Conservation (phyloP, 2,797 vertebrate species). For the Arnoldichthys spilopterus region DNA sequence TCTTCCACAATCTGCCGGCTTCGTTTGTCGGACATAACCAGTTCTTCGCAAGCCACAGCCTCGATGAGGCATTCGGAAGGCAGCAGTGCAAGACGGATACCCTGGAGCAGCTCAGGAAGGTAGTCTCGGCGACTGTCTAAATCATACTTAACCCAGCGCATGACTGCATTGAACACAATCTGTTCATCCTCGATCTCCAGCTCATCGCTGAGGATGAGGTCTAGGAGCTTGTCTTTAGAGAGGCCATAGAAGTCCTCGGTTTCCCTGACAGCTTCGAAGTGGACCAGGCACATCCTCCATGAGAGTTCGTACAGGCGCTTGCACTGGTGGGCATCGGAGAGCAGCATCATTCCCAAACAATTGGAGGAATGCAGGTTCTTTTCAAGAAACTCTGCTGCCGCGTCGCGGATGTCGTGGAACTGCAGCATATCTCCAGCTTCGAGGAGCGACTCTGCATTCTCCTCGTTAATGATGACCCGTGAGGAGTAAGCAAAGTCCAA, state of each 20-base stretch:
- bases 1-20: slow-evolving; percentile 87
- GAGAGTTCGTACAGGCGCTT: slow-evolving; percentile 89
- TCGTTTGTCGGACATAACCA: slow-evolving; percentile 85
- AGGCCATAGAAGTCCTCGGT: slow-evolving; percentile 90
- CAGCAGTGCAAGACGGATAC: slow-evolving; percentile 88
- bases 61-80: slow-evolving; percentile 88
- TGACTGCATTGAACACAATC: slow-evolving; percentile 87
- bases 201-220: slow-evolving; percentile 92
- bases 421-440: slow-evolving; percentile 95
- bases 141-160: slow-evolving; percentile 90
- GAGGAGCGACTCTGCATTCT: slow-evolving; percentile 91
- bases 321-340: slow-evolving; percentile 95
- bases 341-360: slow-evolving; percentile 93
- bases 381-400: slow-evolving; percentile 91
- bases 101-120: slow-evolving; percentile 86
- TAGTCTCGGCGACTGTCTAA: slow-evolving; percentile 79
- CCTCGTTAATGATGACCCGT: slow-evolving; percentile 90
- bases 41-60: slow-evolving; percentile 85
- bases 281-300: slow-evolving; percentile 92
- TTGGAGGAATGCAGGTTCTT: slow-evolving; percentile 91
- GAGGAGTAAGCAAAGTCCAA: slow-evolving; percentile 95
- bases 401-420: slow-evolving; percentile 92
- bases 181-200: slow-evolving; percentile 93
- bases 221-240: slow-evolving; percentile 89
- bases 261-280: slow-evolving; percentile 88